These are phyloP conservation scores for Neoseiulus cucumeris DNA, from an alignment of 1,140 invertebrate species.

Conservation along the genomic window DNA sequence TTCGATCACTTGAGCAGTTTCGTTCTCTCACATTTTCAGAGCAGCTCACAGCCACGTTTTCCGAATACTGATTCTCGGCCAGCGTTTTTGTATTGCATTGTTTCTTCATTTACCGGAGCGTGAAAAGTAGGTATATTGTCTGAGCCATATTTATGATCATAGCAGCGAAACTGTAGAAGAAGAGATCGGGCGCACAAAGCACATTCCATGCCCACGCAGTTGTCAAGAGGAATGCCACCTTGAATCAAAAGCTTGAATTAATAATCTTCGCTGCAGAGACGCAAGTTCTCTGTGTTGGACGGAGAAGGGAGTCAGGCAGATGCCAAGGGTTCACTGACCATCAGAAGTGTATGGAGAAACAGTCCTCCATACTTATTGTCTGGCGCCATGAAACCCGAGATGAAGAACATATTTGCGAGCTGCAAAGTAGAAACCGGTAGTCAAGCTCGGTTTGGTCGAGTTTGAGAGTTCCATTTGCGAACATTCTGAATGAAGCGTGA, in stretches of 20 bases:
- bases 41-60: too few species aligned
- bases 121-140: constrained; percentile 52
- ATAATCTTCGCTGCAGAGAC: neutral
- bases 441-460: neutral
- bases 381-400: constrained; percentile 51
- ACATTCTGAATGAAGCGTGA: too few species aligned
- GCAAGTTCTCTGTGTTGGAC: neutral
- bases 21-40: too few species aligned
- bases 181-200: constrained; percentile 65
- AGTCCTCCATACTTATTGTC: constrained; percentile 52
- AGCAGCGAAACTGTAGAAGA: constrained; percentile 63
- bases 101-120: constrained; percentile 44
- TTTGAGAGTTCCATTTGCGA: neutral
- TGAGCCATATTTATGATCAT: constrained; percentile 62
- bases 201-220: constrained; percentile 73
- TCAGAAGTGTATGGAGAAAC: constrained; percentile 54
- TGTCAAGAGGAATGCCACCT: constrained; percentile 50
- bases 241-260: constrained; percentile 16
- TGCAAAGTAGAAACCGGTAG: constrained; percentile 24
- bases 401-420: constrained; percentile 51
- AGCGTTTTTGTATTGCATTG: too few species aligned
- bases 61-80: too few species aligned
- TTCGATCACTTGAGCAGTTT: too few species aligned
- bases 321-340: constrained; percentile 33
- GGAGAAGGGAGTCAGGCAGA: neutral